Evolutionary conservation across 2,797 vertebrate genomes (phyloP).

Genomic region (Coccyzus lansbergi): DNA sequence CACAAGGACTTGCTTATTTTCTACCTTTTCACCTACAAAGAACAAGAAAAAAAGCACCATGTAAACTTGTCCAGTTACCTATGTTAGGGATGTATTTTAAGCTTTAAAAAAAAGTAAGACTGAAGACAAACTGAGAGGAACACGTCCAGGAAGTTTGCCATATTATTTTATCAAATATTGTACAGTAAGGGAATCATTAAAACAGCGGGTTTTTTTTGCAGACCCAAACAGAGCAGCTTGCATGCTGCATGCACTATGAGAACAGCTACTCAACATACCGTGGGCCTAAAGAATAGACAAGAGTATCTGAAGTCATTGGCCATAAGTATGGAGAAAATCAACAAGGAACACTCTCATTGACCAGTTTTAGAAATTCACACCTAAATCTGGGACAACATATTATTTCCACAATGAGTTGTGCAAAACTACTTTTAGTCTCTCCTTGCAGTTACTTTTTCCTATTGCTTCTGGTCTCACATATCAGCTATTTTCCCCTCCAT

Average conservation of each 20-base stretch:
- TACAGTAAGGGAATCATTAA: neutral
- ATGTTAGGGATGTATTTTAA: neutral
- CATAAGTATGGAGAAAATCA: neutral
- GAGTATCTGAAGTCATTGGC: neutral
- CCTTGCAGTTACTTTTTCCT: neutral
- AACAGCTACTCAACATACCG: neutral
- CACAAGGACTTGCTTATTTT: slow-evolving; percentile 96
- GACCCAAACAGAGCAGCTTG: neutral
- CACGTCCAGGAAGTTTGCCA: neutral
- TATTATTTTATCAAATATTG: neutral
- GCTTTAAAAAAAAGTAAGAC: neutral
- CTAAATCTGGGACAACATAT: neutral
- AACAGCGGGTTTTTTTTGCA: neutral
- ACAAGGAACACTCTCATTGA: neutral
- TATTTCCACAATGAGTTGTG: neutral
- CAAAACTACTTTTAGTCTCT: neutral
- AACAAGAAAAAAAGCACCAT: neutral
- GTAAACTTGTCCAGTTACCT: neutral
- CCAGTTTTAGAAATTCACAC: neutral
- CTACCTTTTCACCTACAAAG: slow-evolving; percentile 91
- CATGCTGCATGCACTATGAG: neutral
- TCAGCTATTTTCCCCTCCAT: neutral
- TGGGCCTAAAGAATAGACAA: neutral
- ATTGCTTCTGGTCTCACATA: neutral
- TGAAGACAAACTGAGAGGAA: neutral